phyloP scores from a whole-genome alignment of 1,140 invertebrate species.

The Agrypnia vestita region DNA sequence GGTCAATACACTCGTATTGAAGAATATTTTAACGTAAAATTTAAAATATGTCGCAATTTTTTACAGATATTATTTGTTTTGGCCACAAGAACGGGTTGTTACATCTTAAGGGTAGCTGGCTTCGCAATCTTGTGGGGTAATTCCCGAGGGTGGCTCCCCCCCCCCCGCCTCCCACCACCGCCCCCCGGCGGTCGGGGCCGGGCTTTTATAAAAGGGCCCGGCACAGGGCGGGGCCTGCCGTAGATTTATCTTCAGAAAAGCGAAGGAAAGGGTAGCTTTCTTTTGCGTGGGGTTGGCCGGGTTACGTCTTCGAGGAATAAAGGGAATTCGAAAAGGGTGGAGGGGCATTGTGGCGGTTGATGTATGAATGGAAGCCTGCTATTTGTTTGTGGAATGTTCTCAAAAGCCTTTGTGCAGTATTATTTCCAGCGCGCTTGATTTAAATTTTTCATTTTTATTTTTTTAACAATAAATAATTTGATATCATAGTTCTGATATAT shows the following conservation, averaged over 20 bases:
- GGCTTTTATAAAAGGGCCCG: slow-evolving; percentile 38
- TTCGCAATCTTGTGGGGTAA: background rate
- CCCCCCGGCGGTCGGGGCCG: background rate
- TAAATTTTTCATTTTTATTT: too few species aligned
- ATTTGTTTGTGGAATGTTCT: slow-evolving; percentile 8
- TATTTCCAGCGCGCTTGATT: too few species aligned
- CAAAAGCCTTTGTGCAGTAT: background rate
- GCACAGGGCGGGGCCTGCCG: slow-evolving; percentile 8
- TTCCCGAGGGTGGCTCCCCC: background rate
- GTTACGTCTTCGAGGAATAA: slow-evolving; percentile 16
- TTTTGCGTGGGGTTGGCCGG: slow-evolving; percentile 22
- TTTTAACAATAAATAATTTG: too few species aligned
- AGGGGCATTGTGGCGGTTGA: slow-evolving; percentile 16
- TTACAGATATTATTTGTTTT: background rate
- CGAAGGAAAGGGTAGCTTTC: slow-evolving; percentile 31
- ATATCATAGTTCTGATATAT: too few species aligned
- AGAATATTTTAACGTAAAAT: too few species aligned
- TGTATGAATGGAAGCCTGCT: slow-evolving; percentile 2
- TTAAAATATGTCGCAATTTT: too few species aligned
- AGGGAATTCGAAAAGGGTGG: slow-evolving; percentile 12
- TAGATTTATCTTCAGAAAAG: slow-evolving; percentile 46
- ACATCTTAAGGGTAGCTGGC: slow-evolving; percentile 9
- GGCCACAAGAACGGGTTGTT: background rate
- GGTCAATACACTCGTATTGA: too few species aligned
- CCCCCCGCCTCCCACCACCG: background rate